These are phyloP conservation scores for Myiagra hebetior DNA, from an alignment of 2,113 vertebrate genomes.

Conservation along the genomic window DNA sequence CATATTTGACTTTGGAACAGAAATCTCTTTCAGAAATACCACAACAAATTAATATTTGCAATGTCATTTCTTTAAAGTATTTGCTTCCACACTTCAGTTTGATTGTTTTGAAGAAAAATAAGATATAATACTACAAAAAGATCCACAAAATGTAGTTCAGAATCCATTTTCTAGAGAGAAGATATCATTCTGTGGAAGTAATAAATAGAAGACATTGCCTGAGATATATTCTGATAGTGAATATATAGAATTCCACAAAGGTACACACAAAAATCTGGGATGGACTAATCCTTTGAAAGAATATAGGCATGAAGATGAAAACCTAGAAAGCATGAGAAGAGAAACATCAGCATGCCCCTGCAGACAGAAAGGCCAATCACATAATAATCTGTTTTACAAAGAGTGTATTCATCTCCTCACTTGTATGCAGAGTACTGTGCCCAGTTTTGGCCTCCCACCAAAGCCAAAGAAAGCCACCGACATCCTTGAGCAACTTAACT, in stretches of 20 bases:
- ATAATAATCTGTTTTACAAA: neutral
- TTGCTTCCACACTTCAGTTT: neutral
- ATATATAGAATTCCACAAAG: neutral
- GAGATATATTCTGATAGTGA: neutral
- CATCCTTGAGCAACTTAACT: neutral
- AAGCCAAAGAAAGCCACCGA: neutral
- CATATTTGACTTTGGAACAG: neutral
- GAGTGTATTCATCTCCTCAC: neutral
- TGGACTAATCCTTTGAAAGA: neutral
- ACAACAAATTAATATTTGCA: neutral
- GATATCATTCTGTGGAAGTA: neutral
- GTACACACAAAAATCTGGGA: neutral
- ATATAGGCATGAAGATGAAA: neutral
- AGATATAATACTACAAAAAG: neutral
- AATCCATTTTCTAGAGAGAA: neutral
- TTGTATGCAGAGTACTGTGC: neutral
- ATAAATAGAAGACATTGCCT: neutral
- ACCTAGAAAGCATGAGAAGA: neutral
- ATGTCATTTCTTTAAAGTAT: neutral
- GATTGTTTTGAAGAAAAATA: neutral
- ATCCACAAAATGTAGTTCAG: neutral
- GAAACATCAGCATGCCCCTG: neutral
- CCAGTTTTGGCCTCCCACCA: neutral
- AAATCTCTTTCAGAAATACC: neutral
- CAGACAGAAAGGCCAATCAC: neutral